Base-by-base conservation (phyloP, 1,140 invertebrate genomes). In the Portunus trituberculatus region DNA sequence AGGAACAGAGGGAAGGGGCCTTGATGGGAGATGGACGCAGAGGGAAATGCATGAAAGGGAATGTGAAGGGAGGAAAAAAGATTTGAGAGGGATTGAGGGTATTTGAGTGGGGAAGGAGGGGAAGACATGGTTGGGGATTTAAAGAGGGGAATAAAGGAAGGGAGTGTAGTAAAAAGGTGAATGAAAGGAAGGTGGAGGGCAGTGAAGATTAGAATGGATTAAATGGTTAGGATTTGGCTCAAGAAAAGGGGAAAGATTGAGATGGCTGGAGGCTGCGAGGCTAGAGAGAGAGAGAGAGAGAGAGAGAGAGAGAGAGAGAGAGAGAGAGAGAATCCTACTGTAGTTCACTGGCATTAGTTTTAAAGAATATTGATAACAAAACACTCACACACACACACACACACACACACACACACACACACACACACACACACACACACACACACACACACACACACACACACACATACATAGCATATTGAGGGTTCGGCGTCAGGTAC, bases 231-330 rank as follows among this genome's bases (percentile, higher is more conserved):
- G 67, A 25, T 76, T 76, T 76, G 67, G 67, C 67, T 76, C 67
- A n/a, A 76, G 67, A 76, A 76, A 76, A 76, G 67, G 67, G 67
- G 67, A 76, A 59, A 59, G 67, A 76, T 76, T 76, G 67, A 76
- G 67, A 76, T n/a, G 67, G 25, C 67, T 76, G 67, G 67, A 76
- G 67, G 20, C 20, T 76, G 20, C 6, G 39, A 39, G 39, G 39
- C 39, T 12, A 16, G 67, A 76, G 67, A 76, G 67, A 76, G 67
- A 76, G 67, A 76, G 67, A 76, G 20, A 76, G 67, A 76, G 67
- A 76, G 20, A 76, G 67, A 76, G 67, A 76, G 52, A 76, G 67
- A 76, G 67, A 76, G 20, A 76, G 67, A 76, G 67, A n/a, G 20
- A 76, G 20, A 76, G 67, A 76, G 20, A 76, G 67, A 76, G n/a